Base-by-base conservation (phyloP, 1,140 invertebrate species). In the Temnothorax longispinosus region DNA sequence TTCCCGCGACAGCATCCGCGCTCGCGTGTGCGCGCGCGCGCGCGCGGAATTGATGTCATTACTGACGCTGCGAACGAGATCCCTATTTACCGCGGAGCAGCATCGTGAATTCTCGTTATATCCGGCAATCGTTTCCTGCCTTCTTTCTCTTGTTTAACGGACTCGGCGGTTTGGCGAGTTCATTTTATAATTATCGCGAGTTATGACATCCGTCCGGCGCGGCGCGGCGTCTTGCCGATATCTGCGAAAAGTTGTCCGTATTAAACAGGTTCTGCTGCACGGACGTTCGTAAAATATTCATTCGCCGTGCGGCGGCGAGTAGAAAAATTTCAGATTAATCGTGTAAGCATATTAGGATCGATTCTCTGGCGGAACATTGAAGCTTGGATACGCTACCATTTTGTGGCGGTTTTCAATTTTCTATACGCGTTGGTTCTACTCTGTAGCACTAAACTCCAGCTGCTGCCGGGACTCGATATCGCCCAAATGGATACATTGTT, bases 71-170 rank as follows among this genome's bases (percentile, higher is more conserved):
- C 80, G 15, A 41, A 60, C 6, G 54, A 58, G 67, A 60, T 58
- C 58, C 13, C 52, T 82, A 74, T 82, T 82, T 82, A 60, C 21
- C 41, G 52, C 27, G 38, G 8, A 74, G 72, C 58, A 74, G 54
- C 52, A 21, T 35, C 52, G 41, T 35, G 21, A 71, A 75, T 84
- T 60, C 41, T 47, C 13, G n/a, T 38, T 74, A 47, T 32, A 82
- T 72, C 65, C 80, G 41, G 41, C 27, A 27, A 82, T 60, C 67
- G 67, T 82, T 74, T 74, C 54, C 67, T 74, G 52, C 27, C 41
- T 15, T 44, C 52, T 60, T 27, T 47, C 18, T 82, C 15, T 15
- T 27, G 27, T 50, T 38, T 60, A 74, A 84, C 41, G 21, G 54
- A 21, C 27, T 54, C 21, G 11, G 8, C n/a, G 27, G n/a, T 60